Evolutionary conservation across 1,140 invertebrate species (phyloP).

Genomic region (Probaryconus sp.): DNA sequence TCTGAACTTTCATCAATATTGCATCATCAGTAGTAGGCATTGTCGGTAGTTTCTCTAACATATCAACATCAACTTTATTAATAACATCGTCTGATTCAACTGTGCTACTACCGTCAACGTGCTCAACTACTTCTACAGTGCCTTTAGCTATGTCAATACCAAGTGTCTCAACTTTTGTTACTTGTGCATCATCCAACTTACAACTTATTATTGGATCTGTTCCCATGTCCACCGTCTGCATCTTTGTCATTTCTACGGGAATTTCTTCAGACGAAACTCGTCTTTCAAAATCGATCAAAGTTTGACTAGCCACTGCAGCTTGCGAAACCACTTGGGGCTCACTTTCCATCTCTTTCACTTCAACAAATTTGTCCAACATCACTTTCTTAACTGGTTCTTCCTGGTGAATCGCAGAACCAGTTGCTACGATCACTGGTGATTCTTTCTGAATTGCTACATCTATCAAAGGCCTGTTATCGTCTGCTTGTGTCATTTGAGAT

Average conservation of each 20-base stretch:
- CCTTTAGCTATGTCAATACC: conserved; percentile 71
- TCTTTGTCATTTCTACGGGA: conserved; percentile 20
- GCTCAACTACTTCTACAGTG: conserved; percentile 77
- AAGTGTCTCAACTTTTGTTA: conserved; percentile 66
- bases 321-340: too few species aligned
- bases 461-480: conserved; percentile 1
- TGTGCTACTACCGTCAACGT: conserved; percentile 71
- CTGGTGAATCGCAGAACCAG: neutral
- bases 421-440: conserved; percentile 17
- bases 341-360: too few species aligned
- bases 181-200: conserved; percentile 74
- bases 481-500: conserved; percentile 7
- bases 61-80: conserved; percentile 62
- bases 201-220: conserved; percentile 68
- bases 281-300: conserved; percentile 67
- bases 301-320: conserved; percentile 39
- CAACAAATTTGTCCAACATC: conserved; percentile 5
- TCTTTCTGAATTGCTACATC: conserved; percentile 23
- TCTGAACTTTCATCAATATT: conserved; percentile 6
- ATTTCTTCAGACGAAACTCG: conserved; percentile 59
- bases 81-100: conserved; percentile 66
- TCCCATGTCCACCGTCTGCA: conserved; percentile 54
- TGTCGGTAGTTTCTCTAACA: conserved; percentile 59
- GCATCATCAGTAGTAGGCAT: conserved; percentile 25
- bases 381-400: conserved; percentile 2